Conservation (phyloP, 2,113 vertebrate genomes). For the Dinomys branickii region DNA sequence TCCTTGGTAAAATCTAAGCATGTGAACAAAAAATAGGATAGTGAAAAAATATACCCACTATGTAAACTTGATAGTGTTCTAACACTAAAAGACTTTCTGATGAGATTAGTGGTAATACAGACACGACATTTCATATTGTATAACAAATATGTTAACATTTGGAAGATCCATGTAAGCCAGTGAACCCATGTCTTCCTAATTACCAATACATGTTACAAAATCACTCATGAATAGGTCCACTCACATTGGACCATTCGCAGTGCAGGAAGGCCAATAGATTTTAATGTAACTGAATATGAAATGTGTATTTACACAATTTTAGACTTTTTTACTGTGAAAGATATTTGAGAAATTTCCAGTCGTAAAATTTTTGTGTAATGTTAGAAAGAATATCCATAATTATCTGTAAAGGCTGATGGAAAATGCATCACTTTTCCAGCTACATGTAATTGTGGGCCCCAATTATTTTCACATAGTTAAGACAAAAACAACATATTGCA, state of each 20-base stretch:
- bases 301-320: background rate
- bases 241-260: background rate
- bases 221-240: no score
- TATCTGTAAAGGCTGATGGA: background rate
- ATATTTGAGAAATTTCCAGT: background rate
- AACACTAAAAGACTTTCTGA: background rate
- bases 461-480: background rate
- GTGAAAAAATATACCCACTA: background rate
- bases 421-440: background rate
- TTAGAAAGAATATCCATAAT: slow-evolving; percentile 2
- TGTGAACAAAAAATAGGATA: background rate
- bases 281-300: background rate
- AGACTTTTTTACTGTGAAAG: background rate
- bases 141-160: background rate
- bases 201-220: background rate
- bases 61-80: background rate
- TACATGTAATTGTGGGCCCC: background rate
- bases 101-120: background rate
- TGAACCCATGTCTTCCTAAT: background rate
- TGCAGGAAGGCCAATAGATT: background rate
- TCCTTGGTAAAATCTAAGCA: background rate
- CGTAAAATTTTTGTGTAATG: background rate
- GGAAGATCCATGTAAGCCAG: background rate
- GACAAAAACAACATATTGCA: background rate
- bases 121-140: background rate